Conservation (phyloP, 2,113 vertebrate species). For the Oenanthe oenanthe region DNA sequence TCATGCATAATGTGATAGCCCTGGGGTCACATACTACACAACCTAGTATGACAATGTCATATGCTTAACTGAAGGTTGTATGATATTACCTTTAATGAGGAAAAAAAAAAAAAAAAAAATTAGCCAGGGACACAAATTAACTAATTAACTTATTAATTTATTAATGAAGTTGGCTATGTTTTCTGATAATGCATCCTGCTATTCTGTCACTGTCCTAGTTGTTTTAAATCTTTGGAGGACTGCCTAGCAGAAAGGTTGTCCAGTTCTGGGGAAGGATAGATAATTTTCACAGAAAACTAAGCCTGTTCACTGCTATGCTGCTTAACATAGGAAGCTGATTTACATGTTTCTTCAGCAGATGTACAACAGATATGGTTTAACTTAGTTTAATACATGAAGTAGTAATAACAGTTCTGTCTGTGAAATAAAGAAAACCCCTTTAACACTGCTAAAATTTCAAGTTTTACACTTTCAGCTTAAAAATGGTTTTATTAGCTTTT, state of each 20-base stretch:
- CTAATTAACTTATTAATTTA: constrained; percentile 67
- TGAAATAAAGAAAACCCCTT: background rate
- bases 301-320: background rate
- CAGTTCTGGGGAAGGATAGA: background rate
- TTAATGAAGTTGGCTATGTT: constrained; percentile 49
- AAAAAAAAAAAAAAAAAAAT: background rate
- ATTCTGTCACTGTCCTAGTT: background rate
- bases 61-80: constrained; percentile 53
- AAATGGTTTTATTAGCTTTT: background rate
- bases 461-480: background rate
- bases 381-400: background rate
- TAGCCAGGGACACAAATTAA: constrained; percentile 62
- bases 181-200: constrained; percentile 31
- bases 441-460: background rate
- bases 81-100: constrained; percentile 39
- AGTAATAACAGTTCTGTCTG: background rate
- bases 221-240: background rate
- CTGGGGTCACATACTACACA: constrained; percentile 43
- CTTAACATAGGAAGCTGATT: background rate
- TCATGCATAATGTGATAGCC: constrained; percentile 64
- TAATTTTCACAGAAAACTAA: background rate
- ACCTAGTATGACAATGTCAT: constrained; percentile 29
- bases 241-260: background rate
- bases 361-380: background rate
- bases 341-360: background rate